These are phyloP conservation scores for Leptopilina syphax DNA, from an alignment of 2,888 invertebrate species.

Conservation along the genomic window DNA sequence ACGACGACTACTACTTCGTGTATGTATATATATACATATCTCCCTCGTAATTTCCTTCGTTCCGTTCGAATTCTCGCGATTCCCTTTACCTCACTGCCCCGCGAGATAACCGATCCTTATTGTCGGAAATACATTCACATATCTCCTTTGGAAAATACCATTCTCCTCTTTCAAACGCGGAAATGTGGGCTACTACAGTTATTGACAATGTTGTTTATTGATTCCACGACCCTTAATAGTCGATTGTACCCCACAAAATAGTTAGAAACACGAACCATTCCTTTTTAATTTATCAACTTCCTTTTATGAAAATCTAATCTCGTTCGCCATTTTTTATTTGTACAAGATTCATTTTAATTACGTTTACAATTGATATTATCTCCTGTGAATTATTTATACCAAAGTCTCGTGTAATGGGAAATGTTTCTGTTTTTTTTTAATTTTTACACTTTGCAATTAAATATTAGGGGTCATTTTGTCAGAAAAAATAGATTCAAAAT, in stretches of 20 bases:
- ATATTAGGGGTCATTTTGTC: too few species aligned
- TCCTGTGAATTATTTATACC: neutral
- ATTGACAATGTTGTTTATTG: constrained; percentile 33
- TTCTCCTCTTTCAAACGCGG: constrained; percentile 17
- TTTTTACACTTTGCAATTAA: neutral
- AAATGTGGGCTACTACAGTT: constrained; percentile 36
- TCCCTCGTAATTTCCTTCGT: constrained; percentile 47
- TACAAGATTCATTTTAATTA: neutral
- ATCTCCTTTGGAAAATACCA: constrained; percentile 32
- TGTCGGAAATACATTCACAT: constrained; percentile 46
- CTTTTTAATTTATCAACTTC: constrained; percentile 21
- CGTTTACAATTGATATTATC: neutral
- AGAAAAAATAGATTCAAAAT: too few species aligned
- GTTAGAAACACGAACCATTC: neutral
- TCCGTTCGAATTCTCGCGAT: constrained; percentile 50
- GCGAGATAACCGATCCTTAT: constrained; percentile 43
- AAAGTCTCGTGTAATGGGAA: neutral
- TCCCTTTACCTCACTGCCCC: constrained; percentile 39
- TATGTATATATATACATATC: constrained; percentile 1
- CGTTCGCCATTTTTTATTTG: neutral
- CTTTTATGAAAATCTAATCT: constrained; percentile 14
- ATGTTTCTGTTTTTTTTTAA: neutral
- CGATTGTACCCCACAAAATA: constrained; percentile 22
- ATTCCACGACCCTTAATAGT: constrained; percentile 17
- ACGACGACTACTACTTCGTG: neutral